Conservation (phyloP, 2,113 vertebrate species). For the Heterotis niloticus region DNA sequence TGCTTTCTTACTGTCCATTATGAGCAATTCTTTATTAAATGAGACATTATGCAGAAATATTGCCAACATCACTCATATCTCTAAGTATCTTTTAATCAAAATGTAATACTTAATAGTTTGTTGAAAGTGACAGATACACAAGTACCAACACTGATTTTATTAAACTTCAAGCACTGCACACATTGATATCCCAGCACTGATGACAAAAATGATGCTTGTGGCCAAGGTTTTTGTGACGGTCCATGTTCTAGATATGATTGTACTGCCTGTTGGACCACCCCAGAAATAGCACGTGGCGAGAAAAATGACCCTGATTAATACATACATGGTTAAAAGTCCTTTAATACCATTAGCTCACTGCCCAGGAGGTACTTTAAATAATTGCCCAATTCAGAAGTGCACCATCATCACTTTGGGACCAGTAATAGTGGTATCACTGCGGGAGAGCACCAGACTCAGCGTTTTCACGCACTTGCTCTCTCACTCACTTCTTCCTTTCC, state of each 20-base stretch:
- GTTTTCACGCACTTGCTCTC: conserved; percentile 45
- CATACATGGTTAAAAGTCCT: conserved; percentile 67
- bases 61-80: too few relatives aligned
- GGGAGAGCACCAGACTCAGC: conserved; percentile 49
- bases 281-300: conserved; percentile 34
- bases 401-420: conserved; percentile 82
- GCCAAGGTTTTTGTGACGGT: neutral
- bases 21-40: too few relatives aligned
- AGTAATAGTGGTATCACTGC: conserved; percentile 59
- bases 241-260: neutral
- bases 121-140: neutral
- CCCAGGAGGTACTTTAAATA: conserved; percentile 85
- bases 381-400: conserved; percentile 85
- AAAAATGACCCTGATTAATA: conserved; percentile 73
- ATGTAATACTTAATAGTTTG: too few relatives aligned
- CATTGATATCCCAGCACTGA: neutral
- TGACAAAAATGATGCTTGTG: neutral
- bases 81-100: too few relatives aligned
- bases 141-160: neutral
- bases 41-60: too few relatives aligned
- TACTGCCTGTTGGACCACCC: neutral
- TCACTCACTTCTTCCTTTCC: neutral
- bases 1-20: too few relatives aligned
- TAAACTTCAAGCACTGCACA: too few relatives aligned
- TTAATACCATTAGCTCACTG: conserved; percentile 75